Base-by-base conservation (phyloP, 2,113 vertebrate species). In the Lagopus leucura region DNA sequence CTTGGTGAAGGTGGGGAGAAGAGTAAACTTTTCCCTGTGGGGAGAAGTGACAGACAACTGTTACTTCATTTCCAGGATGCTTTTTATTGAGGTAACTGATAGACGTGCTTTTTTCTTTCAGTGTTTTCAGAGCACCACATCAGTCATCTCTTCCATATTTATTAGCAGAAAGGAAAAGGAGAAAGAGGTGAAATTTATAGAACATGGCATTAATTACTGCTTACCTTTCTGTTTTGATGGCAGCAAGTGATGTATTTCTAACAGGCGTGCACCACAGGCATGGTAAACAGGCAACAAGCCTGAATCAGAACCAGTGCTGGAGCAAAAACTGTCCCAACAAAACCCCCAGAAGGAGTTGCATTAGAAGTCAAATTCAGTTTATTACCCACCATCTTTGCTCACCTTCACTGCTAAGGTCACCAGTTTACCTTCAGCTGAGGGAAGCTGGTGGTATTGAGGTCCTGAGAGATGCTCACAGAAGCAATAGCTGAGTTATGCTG, bases 201-300 rank as follows among this genome's bases (percentile, higher is more conserved):
- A 57, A 93, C 36, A 11, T 15, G 34, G 50, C n/a, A n/a, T 95
- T 97, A 95, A 96, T 96, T 96, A 84, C 78, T 75, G 64, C 81
- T 89, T 82, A 60, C 66, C 38, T 36, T 74, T 94, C 84, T 77
- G 87, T 84, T 91, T 75, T 77, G 91, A 20, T 77, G 91, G 36
- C 90, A 82, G 76, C 11, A 34, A 85, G 70, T 90, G 91, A 88
- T 92, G 73, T 28, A 82, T 92, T 91, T 86, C 55, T 90, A 43
- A 82, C 20, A 76, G 70, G 36, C 6, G 6, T 45, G 81, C 69
- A 47, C 48, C 40, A 55, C 78, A 43, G 94, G 75, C 95, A 71
- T 10, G 3, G 52, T 27, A 57, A 94, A 79, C 76, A 92, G 58
- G 73, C 73, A 82, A 4, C 38, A 19, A 90, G 52, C 47, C 76